A percentile compares a stretch with the other conserved stretches of the same genome.
Evolutionary conservation across 2,797 vertebrate species (phyloP).

Genomic region (Petrocephalus sullivani): DNA sequence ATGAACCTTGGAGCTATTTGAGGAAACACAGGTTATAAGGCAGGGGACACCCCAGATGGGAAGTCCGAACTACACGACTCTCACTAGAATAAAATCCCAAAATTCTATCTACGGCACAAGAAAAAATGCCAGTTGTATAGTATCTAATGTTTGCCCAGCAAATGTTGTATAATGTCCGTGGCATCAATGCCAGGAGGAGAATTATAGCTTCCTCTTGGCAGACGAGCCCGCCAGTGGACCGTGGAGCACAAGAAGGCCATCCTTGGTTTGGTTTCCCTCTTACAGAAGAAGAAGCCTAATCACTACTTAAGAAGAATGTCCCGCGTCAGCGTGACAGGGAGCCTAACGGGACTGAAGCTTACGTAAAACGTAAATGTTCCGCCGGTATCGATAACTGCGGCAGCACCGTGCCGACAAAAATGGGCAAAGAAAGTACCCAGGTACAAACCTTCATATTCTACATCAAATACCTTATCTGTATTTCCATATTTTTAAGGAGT

Average conservation of each 20-base stretch:
- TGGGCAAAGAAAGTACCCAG: not conserved
- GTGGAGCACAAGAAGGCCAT: not conserved
- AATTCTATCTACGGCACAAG: not conserved
- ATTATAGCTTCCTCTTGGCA: not conserved
- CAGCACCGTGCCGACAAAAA: not conserved
- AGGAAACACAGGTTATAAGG: not conserved
- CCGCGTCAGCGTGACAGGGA: not conserved
- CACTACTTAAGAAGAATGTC: not conserved
- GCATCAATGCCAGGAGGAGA: not conserved
- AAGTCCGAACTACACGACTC: not conserved
- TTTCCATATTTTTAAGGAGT: not conserved
- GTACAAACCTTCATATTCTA: not conserved
- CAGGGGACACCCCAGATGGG: not conserved
- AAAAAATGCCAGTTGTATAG: not conserved
- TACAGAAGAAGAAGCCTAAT: not conserved
- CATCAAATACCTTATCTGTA: not conserved
- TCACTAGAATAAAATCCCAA: not conserved
- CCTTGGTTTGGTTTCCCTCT: not conserved
- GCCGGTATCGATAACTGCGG: not conserved
- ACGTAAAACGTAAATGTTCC: not conserved
- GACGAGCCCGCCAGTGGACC: not conserved
- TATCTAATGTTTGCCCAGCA: not conserved
- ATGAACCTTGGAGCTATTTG: not conserved
- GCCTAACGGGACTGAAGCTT: not conserved
- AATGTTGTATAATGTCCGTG: not conserved